Conservation (phyloP, 2,113 vertebrate species). For the Vulpes lagopus region DNA sequence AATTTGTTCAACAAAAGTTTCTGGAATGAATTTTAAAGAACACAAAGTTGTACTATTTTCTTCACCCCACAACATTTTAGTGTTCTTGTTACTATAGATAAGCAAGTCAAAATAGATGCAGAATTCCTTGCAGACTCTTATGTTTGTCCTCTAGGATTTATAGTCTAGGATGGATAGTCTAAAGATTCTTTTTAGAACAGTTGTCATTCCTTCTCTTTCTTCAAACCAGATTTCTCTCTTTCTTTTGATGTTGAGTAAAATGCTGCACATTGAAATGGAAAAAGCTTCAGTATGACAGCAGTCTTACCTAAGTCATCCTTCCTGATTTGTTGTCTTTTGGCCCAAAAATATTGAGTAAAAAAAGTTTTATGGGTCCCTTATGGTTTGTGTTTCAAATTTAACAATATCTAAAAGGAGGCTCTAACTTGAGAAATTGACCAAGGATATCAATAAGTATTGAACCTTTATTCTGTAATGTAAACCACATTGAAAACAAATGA, state of each 20-base stretch:
- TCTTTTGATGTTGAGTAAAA: neutral
- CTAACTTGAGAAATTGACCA: neutral
- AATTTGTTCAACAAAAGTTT: slow-evolving; percentile 39
- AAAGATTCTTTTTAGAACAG: slow-evolving; percentile 11
- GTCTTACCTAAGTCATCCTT: neutral
- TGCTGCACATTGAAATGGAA: neutral
- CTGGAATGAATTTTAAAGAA: neutral
- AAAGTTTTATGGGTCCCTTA: neutral
- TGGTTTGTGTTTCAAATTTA: neutral
- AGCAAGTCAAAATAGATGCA: neutral
- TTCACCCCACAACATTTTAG: neutral
- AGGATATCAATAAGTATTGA: neutral
- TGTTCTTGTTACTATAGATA: neutral
- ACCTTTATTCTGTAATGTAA: neutral
- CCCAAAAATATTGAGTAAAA: slow-evolving; percentile 25
- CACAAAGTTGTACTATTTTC: neutral
- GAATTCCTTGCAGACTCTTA: neutral
- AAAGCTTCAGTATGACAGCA: neutral
- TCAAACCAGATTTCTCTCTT: neutral
- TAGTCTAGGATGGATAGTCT: neutral
- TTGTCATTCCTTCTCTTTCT: neutral
- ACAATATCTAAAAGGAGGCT: neutral
- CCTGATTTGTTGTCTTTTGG: neutral
- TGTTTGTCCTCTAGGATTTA: neutral
- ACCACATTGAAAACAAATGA: neutral